Base-by-base conservation (phyloP, 1,140 invertebrate genomes). In the Neocloeon triangulifer region DNA sequence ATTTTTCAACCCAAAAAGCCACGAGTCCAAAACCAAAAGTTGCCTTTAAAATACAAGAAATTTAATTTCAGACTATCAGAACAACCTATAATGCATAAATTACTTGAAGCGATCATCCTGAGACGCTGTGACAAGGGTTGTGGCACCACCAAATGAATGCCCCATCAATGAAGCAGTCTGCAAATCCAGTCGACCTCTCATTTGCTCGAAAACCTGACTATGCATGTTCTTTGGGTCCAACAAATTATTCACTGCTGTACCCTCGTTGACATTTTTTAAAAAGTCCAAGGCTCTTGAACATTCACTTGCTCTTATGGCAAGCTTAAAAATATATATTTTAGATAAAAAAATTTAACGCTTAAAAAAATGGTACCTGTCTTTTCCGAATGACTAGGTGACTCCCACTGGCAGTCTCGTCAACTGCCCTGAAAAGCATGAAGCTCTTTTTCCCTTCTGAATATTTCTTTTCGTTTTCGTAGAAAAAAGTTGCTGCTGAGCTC, bases 101-200 rank as follows among this genome's bases (percentile, higher is more conserved):
- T 53, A 67, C 64, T 55, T 59, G 37, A 69, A 61, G 41, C 67
- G 43, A 16, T 42, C 39, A 36, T 68, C 61, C 32, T 47, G 50
- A 0, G 58, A 52, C n/a, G 68, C 42, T 2, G 64, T 56, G 13
- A 59, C 49, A 2, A 74, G 42, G 19, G 59, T 52, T 2, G 70
- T 66, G 7, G 67, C 61, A 7, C 61, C 71, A 7, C 72, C 72
- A 54, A 75, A 73, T 2, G 69, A 73, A 51, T 73, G 71, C 0
- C 72, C 72, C 32, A 59, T 58, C 19, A 72, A 50, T 1, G 55
- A 48, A 2, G 62, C 51, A 34, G 49, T 48, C 4, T 50, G 42
- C 10, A 69, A 26, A 44, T 74, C 65, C 30, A 76, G 40, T 12
- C 54, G 48, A 14, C 53, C 58, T 49, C 66, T 45, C 6, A 60